Percentiles rank a stretch among this genome's conserved stretches.
These are phyloP conservation scores for Piaya cayana DNA, from an alignment of 2,113 vertebrate genomes.

Conservation along the genomic window DNA sequence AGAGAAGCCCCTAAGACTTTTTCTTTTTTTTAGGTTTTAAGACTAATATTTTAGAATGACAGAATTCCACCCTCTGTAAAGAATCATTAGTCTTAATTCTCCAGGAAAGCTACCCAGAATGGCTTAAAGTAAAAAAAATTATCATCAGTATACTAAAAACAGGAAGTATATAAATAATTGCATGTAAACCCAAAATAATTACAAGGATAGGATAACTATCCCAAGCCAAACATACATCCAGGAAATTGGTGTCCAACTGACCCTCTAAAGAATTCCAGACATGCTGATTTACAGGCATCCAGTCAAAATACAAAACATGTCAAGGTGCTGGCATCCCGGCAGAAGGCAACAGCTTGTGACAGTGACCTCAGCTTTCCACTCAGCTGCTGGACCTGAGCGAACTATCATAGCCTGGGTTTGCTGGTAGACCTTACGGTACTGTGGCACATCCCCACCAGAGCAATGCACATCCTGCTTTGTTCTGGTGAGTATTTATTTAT, in stretches of 20 bases:
- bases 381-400: accelerated
- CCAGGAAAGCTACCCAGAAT: background rate
- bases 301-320: background rate
- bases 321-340: background rate
- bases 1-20: background rate
- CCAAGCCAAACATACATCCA: background rate
- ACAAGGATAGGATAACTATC: background rate
- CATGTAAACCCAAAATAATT: conserved; percentile 23
- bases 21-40: background rate
- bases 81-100: background rate
- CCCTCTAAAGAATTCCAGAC: conserved; percentile 24
- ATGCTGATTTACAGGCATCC: conserved; percentile 6
- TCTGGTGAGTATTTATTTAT: background rate
- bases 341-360: background rate
- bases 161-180: background rate
- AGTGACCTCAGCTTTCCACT: background rate
- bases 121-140: background rate
- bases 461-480: background rate
- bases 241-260: conserved; percentile 4
- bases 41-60: background rate
- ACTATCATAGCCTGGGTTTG: accelerated
- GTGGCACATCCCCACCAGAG: background rate
- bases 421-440: background rate
- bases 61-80: background rate
- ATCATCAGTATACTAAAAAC: background rate